Evolutionary conservation across 2,797 vertebrate species (phyloP).

Genomic region (Hydrolagus colliei): DNA sequence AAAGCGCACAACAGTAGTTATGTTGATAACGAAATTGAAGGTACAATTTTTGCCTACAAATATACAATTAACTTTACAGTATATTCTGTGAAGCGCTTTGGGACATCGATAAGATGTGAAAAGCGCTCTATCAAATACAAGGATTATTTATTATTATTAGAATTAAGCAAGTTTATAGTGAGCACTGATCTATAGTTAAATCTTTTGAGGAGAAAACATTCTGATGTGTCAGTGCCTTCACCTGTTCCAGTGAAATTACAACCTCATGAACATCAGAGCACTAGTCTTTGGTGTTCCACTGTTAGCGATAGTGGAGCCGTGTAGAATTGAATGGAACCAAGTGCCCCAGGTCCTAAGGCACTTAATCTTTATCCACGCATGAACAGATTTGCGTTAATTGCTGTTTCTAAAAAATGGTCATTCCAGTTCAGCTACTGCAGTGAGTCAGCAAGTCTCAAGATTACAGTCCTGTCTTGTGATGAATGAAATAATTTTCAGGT

Average conservation of each 20-base stretch:
- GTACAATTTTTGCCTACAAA: too few species aligned
- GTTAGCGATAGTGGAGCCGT: too few species aligned
- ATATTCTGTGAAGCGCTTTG: too few species aligned
- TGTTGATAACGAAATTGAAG: too few species aligned
- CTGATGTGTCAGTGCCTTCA: not conserved
- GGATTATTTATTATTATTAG: too few species aligned
- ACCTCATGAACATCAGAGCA: not conserved
- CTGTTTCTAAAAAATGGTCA: not conserved
- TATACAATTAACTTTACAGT: too few species aligned
- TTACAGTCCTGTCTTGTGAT: not conserved
- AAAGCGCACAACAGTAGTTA: too few species aligned
- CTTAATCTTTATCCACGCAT: not conserved
- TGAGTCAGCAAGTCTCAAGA: not conserved
- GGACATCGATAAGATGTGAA: too few species aligned
- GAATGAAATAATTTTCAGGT: not conserved
- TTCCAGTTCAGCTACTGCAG: not conserved
- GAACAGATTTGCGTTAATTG: not conserved
- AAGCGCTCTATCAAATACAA: too few species aligned
- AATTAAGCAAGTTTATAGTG: not conserved
- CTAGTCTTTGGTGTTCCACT: not conserved
- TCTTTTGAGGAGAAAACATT: constrained; percentile 5
- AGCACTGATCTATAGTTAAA: not conserved
- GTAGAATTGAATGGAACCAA: not conserved
- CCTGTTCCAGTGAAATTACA: not conserved
- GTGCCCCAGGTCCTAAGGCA: not conserved